Evolutionary conservation across 2,113 vertebrate genomes (phyloP), one percentile per base, ranked within the genome.

Genomic region (Megaleporinus macrocephalus): DNA sequence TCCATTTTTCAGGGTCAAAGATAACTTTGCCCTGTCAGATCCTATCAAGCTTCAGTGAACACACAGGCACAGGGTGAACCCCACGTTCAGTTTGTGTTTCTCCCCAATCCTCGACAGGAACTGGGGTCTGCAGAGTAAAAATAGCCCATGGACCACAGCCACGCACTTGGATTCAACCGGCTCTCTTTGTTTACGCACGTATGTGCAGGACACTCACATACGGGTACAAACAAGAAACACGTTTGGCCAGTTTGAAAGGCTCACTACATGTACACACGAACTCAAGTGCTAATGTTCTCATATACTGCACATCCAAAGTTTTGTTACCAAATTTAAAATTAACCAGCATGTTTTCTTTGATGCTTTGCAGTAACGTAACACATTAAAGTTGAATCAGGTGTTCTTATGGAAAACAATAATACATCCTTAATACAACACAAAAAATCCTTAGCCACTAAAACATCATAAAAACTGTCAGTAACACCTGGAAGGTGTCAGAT

Each of bases 1-100:
- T 69, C 72, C 89, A 92, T 91, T 90, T 90, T 92, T 91, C 87
- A 87, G 87, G 91, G 90, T 87, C 91, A 90, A 85, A 89, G 93
- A 91, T 88, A 91, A 88, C 87, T 84, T 77, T 84, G 15, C 77
- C 83, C 88, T 85, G 90, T 94, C 92, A 70, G 63, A 85, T 90
- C 86, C 81, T 2, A 92, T 93, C 84, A 91, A 84, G 83, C 74
- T 71, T 86, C 83, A 83, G 51, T 87, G 68, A 57, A 73, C 47
- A 74, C 79, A 84, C 51, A 74, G 30, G 79, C 68, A 84, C 27
- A 59, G 10, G 61, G 75, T 88, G 84, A 87, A 88, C 69, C 24
- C 83, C 61, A 44, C 22, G 70, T 41, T 20, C 14, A 55, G 55
- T 41, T 49, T 18, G 14, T 74, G 11, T 66, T 66, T 63, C 20